Percentiles rank a stretch among this genome's conserved stretches.
Evolutionary conservation across 37 sponge, comb jelly and placozoan genomes (phyloP).

Genomic region (Axinella damicornis): DNA sequence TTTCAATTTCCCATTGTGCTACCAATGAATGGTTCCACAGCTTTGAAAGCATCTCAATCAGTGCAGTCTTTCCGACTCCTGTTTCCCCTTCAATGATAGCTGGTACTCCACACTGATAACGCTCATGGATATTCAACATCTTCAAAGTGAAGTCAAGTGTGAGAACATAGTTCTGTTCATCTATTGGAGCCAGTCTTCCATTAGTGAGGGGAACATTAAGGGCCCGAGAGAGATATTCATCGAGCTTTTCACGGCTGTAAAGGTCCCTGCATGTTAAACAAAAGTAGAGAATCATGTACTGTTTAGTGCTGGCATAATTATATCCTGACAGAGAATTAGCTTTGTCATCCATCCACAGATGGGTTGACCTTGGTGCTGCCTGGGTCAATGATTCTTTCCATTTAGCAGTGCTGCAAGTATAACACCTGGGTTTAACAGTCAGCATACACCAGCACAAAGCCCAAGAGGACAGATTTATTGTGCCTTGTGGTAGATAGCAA

Average conservation of each 20-base stretch:
- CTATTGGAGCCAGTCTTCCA: slow-evolving; percentile 55
- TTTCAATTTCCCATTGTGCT: slow-evolving; percentile 30
- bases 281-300: no score
- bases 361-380: no score
- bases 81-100: slow-evolving; percentile 94
- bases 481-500: no score
- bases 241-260: slow-evolving; percentile 43
- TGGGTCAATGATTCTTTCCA: no score
- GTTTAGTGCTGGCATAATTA: no score
- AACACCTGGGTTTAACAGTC: no score
- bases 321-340: no score
- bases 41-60: slow-evolving; percentile 80
- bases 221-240: slow-evolving; percentile 68
- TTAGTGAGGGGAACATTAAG: slow-evolving; percentile 50
- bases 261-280: slow-evolving; percentile 19
- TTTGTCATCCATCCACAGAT: no score
- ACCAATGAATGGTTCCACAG: slow-evolving; percentile 74
- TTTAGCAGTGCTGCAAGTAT: no score
- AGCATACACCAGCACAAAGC: no score
- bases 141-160: slow-evolving; percentile 87
- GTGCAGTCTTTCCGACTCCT: slow-evolving; percentile 91
- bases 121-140: slow-evolving; percentile 84
- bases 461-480: no score
- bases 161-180: slow-evolving; percentile 78
- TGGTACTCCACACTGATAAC: slow-evolving; percentile 86